phyloP scores from a whole-genome alignment of 2,888 invertebrate species.

The Gerris lacustris region DNA sequence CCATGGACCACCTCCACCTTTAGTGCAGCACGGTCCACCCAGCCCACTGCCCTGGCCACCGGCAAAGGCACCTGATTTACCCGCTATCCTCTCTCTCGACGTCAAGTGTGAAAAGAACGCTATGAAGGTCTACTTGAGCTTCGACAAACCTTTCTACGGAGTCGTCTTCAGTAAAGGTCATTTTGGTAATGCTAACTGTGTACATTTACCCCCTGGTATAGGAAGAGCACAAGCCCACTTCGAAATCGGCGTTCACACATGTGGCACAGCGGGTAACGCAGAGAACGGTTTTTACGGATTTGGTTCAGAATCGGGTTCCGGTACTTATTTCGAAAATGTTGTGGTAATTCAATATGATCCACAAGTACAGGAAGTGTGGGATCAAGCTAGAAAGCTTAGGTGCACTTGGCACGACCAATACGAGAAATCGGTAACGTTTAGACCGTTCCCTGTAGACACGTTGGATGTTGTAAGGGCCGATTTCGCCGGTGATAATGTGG shows the following conservation, averaged over 20 bases:
- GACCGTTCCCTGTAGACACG: conserved; percentile 92
- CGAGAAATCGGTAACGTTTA: conserved; percentile 86
- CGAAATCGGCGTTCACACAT: conserved; percentile 80
- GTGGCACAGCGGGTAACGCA: conserved; percentile 83
- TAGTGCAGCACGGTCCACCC: conserved; percentile 23
- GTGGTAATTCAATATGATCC: conserved; percentile 88
- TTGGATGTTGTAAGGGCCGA: conserved; percentile 86
- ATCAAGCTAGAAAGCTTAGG: conserved; percentile 78
- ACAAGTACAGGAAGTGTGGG: conserved; percentile 86
- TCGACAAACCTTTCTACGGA: conserved; percentile 90
- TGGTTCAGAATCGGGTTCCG: conserved; percentile 76
- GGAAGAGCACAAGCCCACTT: conserved; percentile 81
- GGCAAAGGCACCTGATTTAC: conserved; percentile 70
- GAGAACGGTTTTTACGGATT: conserved; percentile 80
- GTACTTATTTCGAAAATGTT: conserved; percentile 86
- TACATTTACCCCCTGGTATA: conserved; percentile 76
- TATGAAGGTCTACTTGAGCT: conserved; percentile 88
- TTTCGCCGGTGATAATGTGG: conserved; percentile 88
- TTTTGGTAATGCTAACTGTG: conserved; percentile 83
- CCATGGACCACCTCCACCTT: conserved; percentile 22
- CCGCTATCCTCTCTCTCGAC: conserved; percentile 80
- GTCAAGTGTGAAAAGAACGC: conserved; percentile 88
- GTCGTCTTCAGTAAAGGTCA: conserved; percentile 90
- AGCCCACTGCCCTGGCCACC: conserved; percentile 68
- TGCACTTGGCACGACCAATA: conserved; percentile 94